phyloP scores from a whole-genome alignment of 1,140 invertebrate species.

The Aphidius ervi region DNA sequence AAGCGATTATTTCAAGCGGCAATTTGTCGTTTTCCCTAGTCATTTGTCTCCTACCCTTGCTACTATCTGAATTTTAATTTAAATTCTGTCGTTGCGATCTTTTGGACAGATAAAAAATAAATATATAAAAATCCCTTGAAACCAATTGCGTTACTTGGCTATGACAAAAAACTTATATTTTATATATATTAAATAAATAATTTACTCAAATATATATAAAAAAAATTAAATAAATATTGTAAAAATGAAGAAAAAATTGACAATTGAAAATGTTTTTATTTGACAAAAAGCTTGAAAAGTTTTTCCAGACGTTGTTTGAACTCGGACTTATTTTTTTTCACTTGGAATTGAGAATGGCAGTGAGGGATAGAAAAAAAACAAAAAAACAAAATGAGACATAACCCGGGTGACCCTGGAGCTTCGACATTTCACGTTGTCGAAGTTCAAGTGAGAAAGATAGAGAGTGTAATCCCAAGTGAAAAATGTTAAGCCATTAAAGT shows the following conservation, averaged over 20 bases:
- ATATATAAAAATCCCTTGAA: too few species aligned
- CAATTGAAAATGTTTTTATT: background rate
- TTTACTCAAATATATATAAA: constrained; percentile 5
- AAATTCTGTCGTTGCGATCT: too few species aligned
- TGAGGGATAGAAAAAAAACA: background rate
- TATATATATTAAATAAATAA: background rate
- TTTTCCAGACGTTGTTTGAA: too few species aligned
- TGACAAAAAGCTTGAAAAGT: background rate
- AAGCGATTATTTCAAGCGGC: too few species aligned
- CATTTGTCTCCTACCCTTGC: too few species aligned
- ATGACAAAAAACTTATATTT: too few species aligned
- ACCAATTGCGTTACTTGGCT: too few species aligned
- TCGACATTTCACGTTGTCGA: constrained; percentile 12
- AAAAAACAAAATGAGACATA: background rate
- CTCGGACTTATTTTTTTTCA: background rate
- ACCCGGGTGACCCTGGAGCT: background rate
- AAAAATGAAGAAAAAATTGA: background rate
- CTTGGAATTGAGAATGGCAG: background rate
- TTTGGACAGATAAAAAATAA: too few species aligned
- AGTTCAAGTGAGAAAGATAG: constrained; percentile 1
- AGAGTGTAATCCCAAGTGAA: constrained; percentile 10
- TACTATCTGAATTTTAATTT: too few species aligned
- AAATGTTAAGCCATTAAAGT: constrained; percentile 10
- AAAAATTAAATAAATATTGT: background rate
- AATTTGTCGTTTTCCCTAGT: too few species aligned